These are phyloP conservation scores for Microchirus variegatus DNA, from an alignment of 2,797 vertebrate genomes.

Conservation along the genomic window DNA sequence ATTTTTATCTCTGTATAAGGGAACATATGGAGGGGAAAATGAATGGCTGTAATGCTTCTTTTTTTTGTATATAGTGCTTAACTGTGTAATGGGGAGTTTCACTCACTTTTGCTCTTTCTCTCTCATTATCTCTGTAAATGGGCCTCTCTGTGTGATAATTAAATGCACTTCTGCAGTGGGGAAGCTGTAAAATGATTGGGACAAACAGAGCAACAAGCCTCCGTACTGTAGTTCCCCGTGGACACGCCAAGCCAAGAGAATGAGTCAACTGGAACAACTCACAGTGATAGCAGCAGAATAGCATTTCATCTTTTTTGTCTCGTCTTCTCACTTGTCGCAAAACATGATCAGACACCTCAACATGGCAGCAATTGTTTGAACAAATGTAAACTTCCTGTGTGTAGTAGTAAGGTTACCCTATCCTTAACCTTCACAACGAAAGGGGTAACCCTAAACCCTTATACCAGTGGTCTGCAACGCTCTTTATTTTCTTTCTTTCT, in stretches of 20 bases:
- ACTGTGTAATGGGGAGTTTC: slow-evolving; percentile 41
- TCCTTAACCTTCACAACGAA: no score
- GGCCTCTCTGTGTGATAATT: slow-evolving; percentile 51
- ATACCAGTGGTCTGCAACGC: no score
- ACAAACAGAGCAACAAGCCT: slow-evolving; percentile 56
- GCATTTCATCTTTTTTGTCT: background rate
- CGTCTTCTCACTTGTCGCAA: slow-evolving; percentile 7
- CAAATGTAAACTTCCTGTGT: slow-evolving; percentile 3
- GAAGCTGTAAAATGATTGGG: slow-evolving; percentile 61
- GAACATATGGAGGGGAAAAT: slow-evolving; percentile 35
- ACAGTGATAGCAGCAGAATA: slow-evolving; percentile 21
- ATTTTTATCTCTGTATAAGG: slow-evolving; percentile 30
- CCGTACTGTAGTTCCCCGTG: slow-evolving; percentile 30
- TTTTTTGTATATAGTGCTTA: slow-evolving; percentile 36
- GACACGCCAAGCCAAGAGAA: slow-evolving; percentile 33
- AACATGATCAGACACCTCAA: slow-evolving; percentile 31
- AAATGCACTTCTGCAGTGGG: slow-evolving; percentile 54
- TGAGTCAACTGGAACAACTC: slow-evolving; percentile 45
- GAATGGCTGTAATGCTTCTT: slow-evolving; percentile 13
- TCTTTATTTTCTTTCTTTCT: no score
- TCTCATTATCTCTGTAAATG: slow-evolving; percentile 63
- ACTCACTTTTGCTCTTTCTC: slow-evolving; percentile 35
- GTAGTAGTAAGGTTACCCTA: no score
- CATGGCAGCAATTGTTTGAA: slow-evolving; percentile 13
- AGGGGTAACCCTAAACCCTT: no score